Evolutionary conservation across 2,797 vertebrate genomes (phyloP).

Genomic region (Betta splendens): DNA sequence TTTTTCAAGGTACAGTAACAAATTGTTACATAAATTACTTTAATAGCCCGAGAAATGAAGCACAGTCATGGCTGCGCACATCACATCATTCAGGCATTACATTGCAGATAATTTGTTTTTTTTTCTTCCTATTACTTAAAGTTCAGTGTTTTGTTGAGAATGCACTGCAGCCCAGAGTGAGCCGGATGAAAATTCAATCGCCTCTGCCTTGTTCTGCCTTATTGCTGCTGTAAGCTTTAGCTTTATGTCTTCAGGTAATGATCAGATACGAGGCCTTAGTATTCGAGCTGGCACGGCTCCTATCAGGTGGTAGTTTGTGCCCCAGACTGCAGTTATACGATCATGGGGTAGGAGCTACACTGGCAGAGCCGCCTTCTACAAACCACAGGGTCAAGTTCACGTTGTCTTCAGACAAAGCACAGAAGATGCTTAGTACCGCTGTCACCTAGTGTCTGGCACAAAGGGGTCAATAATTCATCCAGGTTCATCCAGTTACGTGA

Average conservation of each 20-base stretch:
- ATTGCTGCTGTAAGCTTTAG: neutral
- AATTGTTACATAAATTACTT: slow-evolving; percentile 21
- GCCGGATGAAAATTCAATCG: neutral
- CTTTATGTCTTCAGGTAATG: neutral
- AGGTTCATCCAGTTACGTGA: too few relatives aligned
- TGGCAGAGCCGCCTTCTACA: too few relatives aligned
- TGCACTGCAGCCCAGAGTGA: neutral
- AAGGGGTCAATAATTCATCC: too few relatives aligned
- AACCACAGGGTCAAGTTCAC: too few relatives aligned
- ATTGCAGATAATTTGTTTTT: neutral
- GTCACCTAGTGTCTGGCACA: too few relatives aligned
- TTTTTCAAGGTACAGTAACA: slow-evolving; percentile 21
- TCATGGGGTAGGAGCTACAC: too few relatives aligned
- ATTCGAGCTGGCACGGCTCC: neutral
- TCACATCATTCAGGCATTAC: neutral
- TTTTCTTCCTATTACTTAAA: neutral
- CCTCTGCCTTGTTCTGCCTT: neutral
- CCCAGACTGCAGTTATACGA: neutral
- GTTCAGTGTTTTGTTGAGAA: slow-evolving; percentile 3
- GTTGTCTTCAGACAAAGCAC: too few relatives aligned
- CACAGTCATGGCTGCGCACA: slow-evolving; percentile 17
- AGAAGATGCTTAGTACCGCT: too few relatives aligned
- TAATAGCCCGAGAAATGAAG: neutral
- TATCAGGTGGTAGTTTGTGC: neutral
- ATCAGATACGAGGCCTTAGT: slow-evolving; percentile 9